Base-by-base conservation (phyloP, 1,140 invertebrate species). In the Brachionus asplanchnoidis region DNA sequence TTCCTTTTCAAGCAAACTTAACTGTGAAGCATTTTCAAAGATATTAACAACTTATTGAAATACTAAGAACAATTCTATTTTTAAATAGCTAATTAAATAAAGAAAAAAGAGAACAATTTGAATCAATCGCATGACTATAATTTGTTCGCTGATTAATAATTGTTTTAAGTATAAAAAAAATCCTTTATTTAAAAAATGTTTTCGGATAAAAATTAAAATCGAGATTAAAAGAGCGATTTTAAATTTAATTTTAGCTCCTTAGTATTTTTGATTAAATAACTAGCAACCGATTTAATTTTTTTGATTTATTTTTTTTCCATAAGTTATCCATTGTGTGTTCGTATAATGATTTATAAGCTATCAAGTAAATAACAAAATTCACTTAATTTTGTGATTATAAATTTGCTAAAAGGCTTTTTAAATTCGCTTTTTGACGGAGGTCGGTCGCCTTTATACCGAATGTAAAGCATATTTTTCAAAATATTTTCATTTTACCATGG, bases 241-340 rank as follows among this genome's bases (percentile, higher is more conserved):
- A 60, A 20, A 60, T 60, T 60, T 60, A 9, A 60, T 7, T 23
- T 20, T 9, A 60, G 8, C 46, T 53, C 5, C 6, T 6, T 6
- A 60, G 53, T 60, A 60, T 60, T 20, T 60, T 60, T 9, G 53
- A 60, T 60, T 60, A 60, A 73, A 73, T 73, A 73, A 73, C 68
- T 73, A 73, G 68, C 68, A 73, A 73, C 68, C 68, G 36, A 73
- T 73, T 40, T 42, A 42, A 73, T 42, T 32, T 68, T 68, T 68
- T 68, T 68, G 32, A 32, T 68, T 40, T 40, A 73, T 40, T 73
- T 73, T 70, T 73, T 73, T 68, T 68, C 5, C 68, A 73, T 73
- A 73, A 40, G 68, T 73, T 73, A 73, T 73, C 40, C 68, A 7
- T 68, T 68, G 66, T 68, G 66, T 32, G 32, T 68, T 36, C 26